Evolutionary conservation across 2,888 invertebrate genomes (phyloP), one percentile per base, ranked within the genome.

Genomic region (Subacronicta megacephala): DNA sequence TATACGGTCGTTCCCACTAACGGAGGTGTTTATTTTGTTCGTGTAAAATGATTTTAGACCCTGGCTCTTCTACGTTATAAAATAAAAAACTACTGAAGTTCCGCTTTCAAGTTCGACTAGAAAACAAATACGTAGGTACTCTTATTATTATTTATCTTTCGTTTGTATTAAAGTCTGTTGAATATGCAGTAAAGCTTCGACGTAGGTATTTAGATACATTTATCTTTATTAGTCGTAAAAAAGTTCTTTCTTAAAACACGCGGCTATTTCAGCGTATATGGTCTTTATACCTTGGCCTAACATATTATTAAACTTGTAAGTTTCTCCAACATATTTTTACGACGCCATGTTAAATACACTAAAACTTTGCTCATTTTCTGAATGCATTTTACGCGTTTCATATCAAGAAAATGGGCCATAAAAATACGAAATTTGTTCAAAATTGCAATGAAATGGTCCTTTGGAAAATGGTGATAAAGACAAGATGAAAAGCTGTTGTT

Each of bases 171-270:
- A 4, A 2, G 10, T 12, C 12, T 12, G 0, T 26, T 31, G n/a
- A 31, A 31, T 31, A 5, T 31, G n/a, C 5, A n/a, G 31, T n/a
- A 31, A 31, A 26, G 26, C 10, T 26, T 26, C 26, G 26, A 26
- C 26, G 10, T n/a, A n/a, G n/a, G n/a, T 42, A 35, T 35, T 40
- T 41, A 36, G 40, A 31, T 17, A 40, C 44, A 29, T 56, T 47
- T 51, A 70, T 63, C 40, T 70, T 70, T 70, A 70, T 51, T 40
- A 44, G 23, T 35, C 33, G 41, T 70, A 65, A 70, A 65, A 61
- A 69, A 55, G 41, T 29, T 43, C 42, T 55, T 63, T 56, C 43
- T 29, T 43, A 31, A 23, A 26, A 31, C 33, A 20, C 31, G 44
- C 20, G 13, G 23, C 37, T 37, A 23, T 37, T 40, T 17, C 43